phyloP scores from a whole-genome alignment of 2,113 vertebrate genomes.

The Zootoca vivipara region DNA sequence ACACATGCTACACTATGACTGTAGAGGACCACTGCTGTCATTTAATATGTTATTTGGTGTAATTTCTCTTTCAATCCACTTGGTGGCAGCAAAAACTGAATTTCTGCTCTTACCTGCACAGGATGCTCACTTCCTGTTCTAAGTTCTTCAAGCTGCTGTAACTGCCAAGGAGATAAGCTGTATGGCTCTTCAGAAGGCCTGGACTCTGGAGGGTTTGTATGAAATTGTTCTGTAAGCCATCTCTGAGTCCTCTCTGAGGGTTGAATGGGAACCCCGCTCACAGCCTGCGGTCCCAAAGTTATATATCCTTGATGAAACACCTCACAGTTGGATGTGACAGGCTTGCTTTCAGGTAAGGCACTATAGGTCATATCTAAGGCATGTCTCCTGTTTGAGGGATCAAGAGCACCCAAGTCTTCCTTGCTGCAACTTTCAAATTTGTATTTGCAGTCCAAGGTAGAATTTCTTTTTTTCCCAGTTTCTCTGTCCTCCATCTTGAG shows the following conservation, averaged over 20 bases:
- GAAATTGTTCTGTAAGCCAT: slow-evolving; percentile 94
- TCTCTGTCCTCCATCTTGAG: slow-evolving; percentile 78
- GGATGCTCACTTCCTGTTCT: slow-evolving; percentile 71
- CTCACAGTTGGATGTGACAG: slow-evolving; percentile 51
- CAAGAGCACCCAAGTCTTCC: slow-evolving; percentile 69
- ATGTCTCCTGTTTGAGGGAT: slow-evolving; percentile 80
- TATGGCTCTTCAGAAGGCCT: slow-evolving; percentile 73
- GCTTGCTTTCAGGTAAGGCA: slow-evolving; percentile 86
- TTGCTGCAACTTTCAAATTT: slow-evolving; percentile 80
- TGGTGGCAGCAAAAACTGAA: slow-evolving; percentile 70
- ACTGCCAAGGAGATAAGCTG: slow-evolving; percentile 73
- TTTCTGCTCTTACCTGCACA: slow-evolving; percentile 77
- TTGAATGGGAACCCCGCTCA: slow-evolving; percentile 84
- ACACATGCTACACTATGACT: not conserved
- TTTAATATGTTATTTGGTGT: not conserved
- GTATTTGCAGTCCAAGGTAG: slow-evolving; percentile 79
- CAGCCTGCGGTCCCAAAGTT: slow-evolving; percentile 77
- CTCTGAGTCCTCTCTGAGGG: slow-evolving; percentile 90
- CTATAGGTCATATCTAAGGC: slow-evolving; percentile 85
- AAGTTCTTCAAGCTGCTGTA: slow-evolving; percentile 75
- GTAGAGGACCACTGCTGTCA: not conserved
- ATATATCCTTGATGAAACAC: slow-evolving; percentile 73
- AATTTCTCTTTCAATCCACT: slow-evolving; percentile 50
- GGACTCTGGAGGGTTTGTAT: slow-evolving; percentile 83
- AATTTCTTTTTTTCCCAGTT: slow-evolving; percentile 72